Base-by-base conservation (phyloP, 2,113 vertebrate species). In the Trichechus manatus region DNA sequence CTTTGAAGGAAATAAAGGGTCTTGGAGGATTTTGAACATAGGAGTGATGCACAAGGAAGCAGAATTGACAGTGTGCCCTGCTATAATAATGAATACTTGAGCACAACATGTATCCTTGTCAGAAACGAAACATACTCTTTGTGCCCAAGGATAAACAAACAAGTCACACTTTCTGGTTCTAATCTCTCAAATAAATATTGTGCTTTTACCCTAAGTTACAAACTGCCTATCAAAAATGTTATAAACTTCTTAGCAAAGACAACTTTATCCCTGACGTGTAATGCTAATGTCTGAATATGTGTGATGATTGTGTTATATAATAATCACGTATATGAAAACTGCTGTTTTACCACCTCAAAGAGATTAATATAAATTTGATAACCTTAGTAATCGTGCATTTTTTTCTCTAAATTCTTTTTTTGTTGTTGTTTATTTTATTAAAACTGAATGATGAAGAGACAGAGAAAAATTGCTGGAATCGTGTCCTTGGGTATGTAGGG, bases 331-430 rank as follows among this genome's bases (percentile, higher is more conserved):
- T 72, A 72, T 77, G 9, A 82, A 74, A 68, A 79, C 19, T 20
- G 11, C 15, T 72, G n/a, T 39, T 93, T 93, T 96, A 80, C 5
- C 79, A 42, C 10, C n/a, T 93, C 79, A 56, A 91, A 80, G 0
- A 63, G 77, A 95, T 31, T 79, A 93, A 91, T 39, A 50, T 63
- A 74, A 84, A 80, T 2, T 92, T 92, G 29, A 31, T 53, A 39
- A 56, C 66, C 3, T 85, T 82, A 80, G 9, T 64, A 17, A 25
- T 44, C 6, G 70, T 83, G 17, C 1, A 89, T 53, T 72, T 90
- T 90, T 59, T 22, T n/a, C 36, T 44, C 93, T 88, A 77, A 92
- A 25, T 80, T 2, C 0, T 22, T 87, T 74, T 89, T 90, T 64
- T 44, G 47, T 10, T 20, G 20, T 42, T 80, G 63, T 50, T 64